A percentile compares a stretch with the other conserved stretches of the same genome.
These are phyloP conservation scores for Chlorocebus sabaeus DNA, from an alignment of 2,113 vertebrate species.

Conservation along the genomic window DNA sequence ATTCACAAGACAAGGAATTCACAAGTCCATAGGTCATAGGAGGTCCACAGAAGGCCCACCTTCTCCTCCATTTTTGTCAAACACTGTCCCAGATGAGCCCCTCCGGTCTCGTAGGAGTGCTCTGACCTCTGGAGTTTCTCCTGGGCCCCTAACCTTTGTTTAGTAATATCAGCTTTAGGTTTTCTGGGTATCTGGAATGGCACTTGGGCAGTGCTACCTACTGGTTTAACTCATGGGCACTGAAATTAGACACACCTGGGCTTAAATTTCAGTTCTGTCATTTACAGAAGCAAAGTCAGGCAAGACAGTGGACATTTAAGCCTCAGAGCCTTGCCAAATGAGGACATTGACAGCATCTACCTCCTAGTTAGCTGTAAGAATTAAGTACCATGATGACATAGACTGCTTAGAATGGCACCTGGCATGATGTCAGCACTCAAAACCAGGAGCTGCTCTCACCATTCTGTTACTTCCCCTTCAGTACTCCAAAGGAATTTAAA, in stretches of 20 bases:
- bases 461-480: neutral
- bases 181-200: neutral
- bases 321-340: neutral
- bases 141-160: rapidly evolving
- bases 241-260: neutral
- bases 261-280: neutral
- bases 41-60: neutral
- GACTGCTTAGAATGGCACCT: neutral
- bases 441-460: rapidly evolving
- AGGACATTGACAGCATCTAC: neutral
- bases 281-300: neutral
- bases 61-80: neutral
- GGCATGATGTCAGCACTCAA: neutral
- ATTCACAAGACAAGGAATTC: neutral
- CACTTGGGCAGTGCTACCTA: neutral
- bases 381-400: neutral
- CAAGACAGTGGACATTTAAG: neutral
- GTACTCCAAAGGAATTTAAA: neutral
- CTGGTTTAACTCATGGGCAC: neutral
- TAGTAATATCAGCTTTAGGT: neutral
- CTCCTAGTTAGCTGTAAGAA: rapidly evolving
- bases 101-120: neutral
- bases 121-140: neutral
- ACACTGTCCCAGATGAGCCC: too few relatives aligned
- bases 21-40: too few relatives aligned